These are phyloP conservation scores for Hormaphis cornu DNA, from an alignment of 1,140 invertebrate genomes.

Conservation along the genomic window DNA sequence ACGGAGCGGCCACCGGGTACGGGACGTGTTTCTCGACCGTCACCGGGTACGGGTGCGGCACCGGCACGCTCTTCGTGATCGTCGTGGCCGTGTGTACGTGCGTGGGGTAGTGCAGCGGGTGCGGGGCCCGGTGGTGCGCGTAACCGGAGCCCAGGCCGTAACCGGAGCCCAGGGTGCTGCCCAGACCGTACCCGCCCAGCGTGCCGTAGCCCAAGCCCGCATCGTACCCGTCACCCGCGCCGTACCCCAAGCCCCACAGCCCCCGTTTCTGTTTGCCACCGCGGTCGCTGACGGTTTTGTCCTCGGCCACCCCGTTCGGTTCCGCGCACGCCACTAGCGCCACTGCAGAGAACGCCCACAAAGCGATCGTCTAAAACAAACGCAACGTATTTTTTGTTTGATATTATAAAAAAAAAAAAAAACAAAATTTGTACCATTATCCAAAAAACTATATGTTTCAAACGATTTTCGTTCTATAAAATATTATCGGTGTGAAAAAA, in stretches of 20 bases:
- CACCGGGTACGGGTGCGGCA: conserved; percentile 36
- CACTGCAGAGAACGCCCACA: not conserved
- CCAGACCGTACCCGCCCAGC: conserved; percentile 27
- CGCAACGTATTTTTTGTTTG: not conserved
- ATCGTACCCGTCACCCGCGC: conserved; percentile 1
- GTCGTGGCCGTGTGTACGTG: conserved; percentile 33
- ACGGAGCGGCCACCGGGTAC: conserved; percentile 36
- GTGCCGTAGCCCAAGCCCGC: conserved; percentile 32
- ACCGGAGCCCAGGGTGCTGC: not conserved
- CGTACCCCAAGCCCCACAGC: conserved; percentile 4
- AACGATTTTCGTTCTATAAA: too few species aligned
- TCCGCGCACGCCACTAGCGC: not conserved
- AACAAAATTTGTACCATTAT: not conserved
- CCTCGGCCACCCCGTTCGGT: not conserved
- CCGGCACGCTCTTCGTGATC: conserved; percentile 34
- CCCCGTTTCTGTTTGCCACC: conserved; percentile 7
- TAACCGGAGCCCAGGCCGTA: conserved; percentile 2
- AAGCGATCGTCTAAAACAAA: not conserved
- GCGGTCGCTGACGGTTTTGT: not conserved
- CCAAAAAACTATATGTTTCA: too few species aligned
- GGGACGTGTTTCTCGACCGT: conserved; percentile 37
- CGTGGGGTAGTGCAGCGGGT: conserved; percentile 6
- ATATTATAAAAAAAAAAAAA: not conserved
- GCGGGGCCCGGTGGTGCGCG: not conserved
- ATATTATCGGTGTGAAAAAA: not conserved